Base-by-base conservation (phyloP, 2,888 invertebrate genomes). In the Nomada ruficornis region DNA sequence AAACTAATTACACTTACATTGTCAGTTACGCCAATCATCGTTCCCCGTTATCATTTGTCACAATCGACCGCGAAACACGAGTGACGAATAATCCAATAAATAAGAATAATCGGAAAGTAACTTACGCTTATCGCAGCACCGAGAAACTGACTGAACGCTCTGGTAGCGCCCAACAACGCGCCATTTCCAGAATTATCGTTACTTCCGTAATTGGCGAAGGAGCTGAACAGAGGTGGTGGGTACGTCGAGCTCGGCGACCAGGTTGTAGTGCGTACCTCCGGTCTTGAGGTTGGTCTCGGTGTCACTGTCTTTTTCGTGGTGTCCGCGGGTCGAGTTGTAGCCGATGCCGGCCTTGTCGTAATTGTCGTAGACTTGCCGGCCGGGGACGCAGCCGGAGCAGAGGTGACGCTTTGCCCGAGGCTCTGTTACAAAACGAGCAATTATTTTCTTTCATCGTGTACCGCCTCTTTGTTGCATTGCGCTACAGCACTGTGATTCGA, bases 131-230 rank as follows among this genome's bases (percentile, higher is more conserved):
- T 95, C 74, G 97, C 97, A 90, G 96, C 96, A 89, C 97, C 97
- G 90, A 97, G 95, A 94, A 97, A 97, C 93, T 96, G 96, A 80
- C 97, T 96, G 92, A 97, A 96, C 2, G 96, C 96, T 93, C 96
- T 95, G 44, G 97, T 97, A 82, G 97, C 96, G 89, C 97, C 96
- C 87, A 97, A 72, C n/a, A 86, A 55, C 44, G 76, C 83, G 20
- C 79, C 76, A 47, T 67, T 78, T 57, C 65, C 75, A 64, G 79
- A 72, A 77, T 77, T 73, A 76, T 75, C 65, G 60, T 64, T 68
- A 50, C 60, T 85, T 55, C 90, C 92, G 75, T 92, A 90, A 83
- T 83, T 88, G 59, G 86, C 83, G 69, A 93, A 91, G 64, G 90
- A 89, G 65, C 90, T 89, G 71, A 94, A 94, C 23, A 94, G 87